phyloP scores from a whole-genome alignment of 2,113 vertebrate species.

The Scomber japonicus region DNA sequence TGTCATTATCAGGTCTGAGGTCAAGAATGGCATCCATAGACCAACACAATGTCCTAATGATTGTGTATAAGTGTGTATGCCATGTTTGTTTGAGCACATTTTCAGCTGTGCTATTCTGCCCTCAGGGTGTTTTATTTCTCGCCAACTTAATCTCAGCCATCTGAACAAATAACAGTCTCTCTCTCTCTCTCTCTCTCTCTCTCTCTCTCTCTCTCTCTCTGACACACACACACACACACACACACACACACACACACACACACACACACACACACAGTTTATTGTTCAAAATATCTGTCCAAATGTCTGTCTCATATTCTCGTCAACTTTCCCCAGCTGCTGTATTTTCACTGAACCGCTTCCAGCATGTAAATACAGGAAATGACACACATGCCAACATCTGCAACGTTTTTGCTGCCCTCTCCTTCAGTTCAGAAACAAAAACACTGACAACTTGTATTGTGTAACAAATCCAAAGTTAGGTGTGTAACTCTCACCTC shows the following conservation, averaged over 20 bases:
- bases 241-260: background rate
- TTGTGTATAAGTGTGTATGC: background rate
- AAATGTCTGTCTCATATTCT: slow-evolving; percentile 31
- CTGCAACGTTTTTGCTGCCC: slow-evolving; percentile 57
- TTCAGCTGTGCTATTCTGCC: slow-evolving; percentile 14
- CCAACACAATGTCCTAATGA: background rate
- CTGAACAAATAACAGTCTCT: slow-evolving; percentile 22
- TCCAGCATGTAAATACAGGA: slow-evolving; percentile 74
- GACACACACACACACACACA: background rate
- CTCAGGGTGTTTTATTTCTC: slow-evolving; percentile 11
- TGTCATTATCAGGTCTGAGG: slow-evolving; percentile 34
- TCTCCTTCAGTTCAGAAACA: background rate
- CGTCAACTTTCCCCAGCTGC: slow-evolving; percentile 17
- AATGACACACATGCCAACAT: slow-evolving; percentile 71
- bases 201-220: background rate
- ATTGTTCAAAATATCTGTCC: slow-evolving; percentile 17
- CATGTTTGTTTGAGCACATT: background rate
- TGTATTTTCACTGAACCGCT: slow-evolving; percentile 38
- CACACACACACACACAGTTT: slow-evolving; percentile 3
- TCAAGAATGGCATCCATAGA: background rate
- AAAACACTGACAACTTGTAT: background rate
- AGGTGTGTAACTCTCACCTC: background rate
- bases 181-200: background rate
- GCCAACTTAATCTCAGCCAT: slow-evolving; percentile 40
- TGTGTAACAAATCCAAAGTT: too few species aligned